Evolutionary conservation across 1,140 invertebrate genomes (phyloP).

Genomic region (Palaemon carinicauda): DNA sequence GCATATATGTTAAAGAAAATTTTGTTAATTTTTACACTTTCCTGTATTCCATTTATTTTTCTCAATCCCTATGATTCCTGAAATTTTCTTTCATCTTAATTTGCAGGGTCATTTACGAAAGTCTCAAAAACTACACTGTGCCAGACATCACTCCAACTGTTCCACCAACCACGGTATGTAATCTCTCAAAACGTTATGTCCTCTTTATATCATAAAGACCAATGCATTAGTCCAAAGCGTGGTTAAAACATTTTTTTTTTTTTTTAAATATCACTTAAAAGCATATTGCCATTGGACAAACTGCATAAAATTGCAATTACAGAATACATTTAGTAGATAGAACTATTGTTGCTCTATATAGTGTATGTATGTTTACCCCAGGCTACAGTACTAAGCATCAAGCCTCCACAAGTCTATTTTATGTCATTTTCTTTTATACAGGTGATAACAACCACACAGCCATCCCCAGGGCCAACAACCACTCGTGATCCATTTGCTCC

Average conservation of each 20-base stretch:
- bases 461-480: not conserved
- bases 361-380: not conserved
- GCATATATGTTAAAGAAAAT: too few species aligned
- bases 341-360: too few species aligned
- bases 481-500: constrained; percentile 22
- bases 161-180: constrained; percentile 20
- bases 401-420: not conserved
- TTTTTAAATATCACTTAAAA: not conserved
- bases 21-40: too few species aligned
- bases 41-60: not conserved
- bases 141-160: constrained; percentile 68
- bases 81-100: not conserved
- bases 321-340: not conserved
- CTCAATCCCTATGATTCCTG: not conserved
- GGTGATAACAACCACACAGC: not conserved
- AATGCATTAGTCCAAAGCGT: not conserved
- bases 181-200: not conserved
- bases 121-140: constrained; percentile 79
- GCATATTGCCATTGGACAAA: too few species aligned
- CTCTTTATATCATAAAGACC: not conserved
- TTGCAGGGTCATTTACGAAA: constrained; percentile 70
- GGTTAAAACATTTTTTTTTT: not conserved
- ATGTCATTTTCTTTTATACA: too few species aligned
- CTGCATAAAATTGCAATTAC: not conserved
- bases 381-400: not conserved